Conservation (phyloP, 2,888 invertebrate species). For the Drosophila kanekoi region DNA sequence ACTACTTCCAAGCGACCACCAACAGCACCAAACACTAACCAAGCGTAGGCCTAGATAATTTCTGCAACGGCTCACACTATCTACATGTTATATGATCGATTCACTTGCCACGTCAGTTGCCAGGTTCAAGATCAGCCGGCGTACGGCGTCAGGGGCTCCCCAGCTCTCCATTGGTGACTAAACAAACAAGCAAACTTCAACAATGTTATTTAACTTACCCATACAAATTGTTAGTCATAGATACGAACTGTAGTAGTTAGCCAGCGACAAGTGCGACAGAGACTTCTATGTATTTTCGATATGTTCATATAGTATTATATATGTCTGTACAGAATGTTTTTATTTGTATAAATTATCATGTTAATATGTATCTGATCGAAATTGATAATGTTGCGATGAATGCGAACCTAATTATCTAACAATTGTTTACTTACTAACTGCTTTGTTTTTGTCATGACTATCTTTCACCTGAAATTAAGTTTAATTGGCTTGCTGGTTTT, state of each 20-base stretch:
- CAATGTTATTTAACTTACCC: slow-evolving; percentile 32
- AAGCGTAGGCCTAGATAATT: slow-evolving; percentile 41
- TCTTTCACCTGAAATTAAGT: slow-evolving; percentile 39
- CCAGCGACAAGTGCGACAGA: slow-evolving; percentile 32
- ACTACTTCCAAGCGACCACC: slow-evolving; percentile 61
- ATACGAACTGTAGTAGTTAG: slow-evolving; percentile 37
- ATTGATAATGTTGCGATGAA: slow-evolving; percentile 30
- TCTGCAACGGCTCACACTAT: slow-evolving; percentile 47
- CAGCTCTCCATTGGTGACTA: slow-evolving; percentile 45
- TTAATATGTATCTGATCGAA: slow-evolving; percentile 50
- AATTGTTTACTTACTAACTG: slow-evolving; percentile 35
- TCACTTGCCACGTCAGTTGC: slow-evolving; percentile 27
- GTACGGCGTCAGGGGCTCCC: slow-evolving; percentile 19
- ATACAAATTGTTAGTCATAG: slow-evolving; percentile 38
- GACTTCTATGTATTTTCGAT: slow-evolving; percentile 50
- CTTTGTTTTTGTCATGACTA: slow-evolving; percentile 44
- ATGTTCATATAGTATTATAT: slow-evolving; percentile 55
- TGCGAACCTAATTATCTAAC: slow-evolving; percentile 21
- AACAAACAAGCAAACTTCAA: slow-evolving; percentile 11
- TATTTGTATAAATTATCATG: slow-evolving; percentile 55
- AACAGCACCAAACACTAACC: slow-evolving; percentile 71
- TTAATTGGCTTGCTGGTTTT: slow-evolving; percentile 36
- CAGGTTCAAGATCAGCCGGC: slow-evolving; percentile 30
- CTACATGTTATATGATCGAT: slow-evolving; percentile 32
- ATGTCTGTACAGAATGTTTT: slow-evolving; percentile 47